Conservation (phyloP, 2,888 invertebrate species). For the Tetanocera ferruginea region DNA sequence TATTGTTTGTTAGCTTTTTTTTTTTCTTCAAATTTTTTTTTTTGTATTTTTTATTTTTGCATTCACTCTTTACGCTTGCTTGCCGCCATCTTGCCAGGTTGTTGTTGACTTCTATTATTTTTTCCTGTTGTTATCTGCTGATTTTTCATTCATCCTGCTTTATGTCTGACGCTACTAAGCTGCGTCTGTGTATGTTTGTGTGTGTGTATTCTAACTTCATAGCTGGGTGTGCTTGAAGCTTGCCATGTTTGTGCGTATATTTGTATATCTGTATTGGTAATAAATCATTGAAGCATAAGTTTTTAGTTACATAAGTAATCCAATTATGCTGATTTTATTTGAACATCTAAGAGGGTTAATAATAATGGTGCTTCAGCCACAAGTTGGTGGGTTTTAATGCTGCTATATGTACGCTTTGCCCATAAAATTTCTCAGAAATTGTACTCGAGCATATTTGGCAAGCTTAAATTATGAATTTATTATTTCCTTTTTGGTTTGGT, state of each 20-base stretch:
- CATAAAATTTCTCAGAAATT: no score
- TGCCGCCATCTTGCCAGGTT: not conserved
- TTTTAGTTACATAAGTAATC: constrained; percentile 31
- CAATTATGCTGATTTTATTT: constrained; percentile 38
- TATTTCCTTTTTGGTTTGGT: no score
- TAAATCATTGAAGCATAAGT: constrained; percentile 36
- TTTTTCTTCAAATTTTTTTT: not conserved
- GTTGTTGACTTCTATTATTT: not conserved
- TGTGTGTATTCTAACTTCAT: not conserved
- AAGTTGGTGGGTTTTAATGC: constrained; percentile 1
- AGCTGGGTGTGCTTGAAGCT: not conserved
- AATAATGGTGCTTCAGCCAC: not conserved
- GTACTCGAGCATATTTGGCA: no score
- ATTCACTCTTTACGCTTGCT: not conserved
- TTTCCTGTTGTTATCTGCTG: not conserved
- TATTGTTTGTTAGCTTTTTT: not conserved
- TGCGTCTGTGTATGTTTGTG: not conserved
- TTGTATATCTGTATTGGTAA: constrained; percentile 5
- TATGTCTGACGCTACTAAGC: not conserved
- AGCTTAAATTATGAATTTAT: no score
- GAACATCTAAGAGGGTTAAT: constrained; percentile 4
- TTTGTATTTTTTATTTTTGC: not conserved
- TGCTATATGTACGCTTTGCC: not conserved
- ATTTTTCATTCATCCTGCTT: not conserved
- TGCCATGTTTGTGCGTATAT: not conserved